These are phyloP conservation scores for Tanytarsus gracilentus DNA, from an alignment of 2,888 invertebrate species.

Conservation along the genomic window DNA sequence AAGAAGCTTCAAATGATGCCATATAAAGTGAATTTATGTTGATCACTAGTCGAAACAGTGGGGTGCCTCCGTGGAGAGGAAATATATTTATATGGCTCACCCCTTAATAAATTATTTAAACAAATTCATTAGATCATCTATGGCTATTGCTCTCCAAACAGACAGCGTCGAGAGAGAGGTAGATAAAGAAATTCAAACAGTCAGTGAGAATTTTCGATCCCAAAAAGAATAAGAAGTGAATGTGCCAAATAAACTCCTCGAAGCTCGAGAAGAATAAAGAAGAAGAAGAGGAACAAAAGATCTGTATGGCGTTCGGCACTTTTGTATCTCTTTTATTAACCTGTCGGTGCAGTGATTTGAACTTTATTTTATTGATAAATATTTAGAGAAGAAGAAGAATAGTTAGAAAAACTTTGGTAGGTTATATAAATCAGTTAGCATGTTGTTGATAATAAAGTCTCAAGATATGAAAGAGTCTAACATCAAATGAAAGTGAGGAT, in stretches of 20 bases:
- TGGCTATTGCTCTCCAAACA: not conserved
- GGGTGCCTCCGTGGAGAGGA: conserved; percentile 17
- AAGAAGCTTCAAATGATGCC: conserved; percentile 15
- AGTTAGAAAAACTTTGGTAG: not conserved
- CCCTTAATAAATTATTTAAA: conserved; percentile 27
- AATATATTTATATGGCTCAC: not conserved
- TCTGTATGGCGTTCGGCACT: not conserved
- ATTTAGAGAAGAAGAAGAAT: conserved; percentile 8
- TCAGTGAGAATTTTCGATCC: not conserved
- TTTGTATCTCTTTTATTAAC: not conserved
- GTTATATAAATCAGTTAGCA: conserved; percentile 11
- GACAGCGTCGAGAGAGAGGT: not conserved
- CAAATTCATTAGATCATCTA: conserved; percentile 27
- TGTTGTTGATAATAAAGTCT: not conserved
- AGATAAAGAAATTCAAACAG: not conserved
- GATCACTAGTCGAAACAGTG: conserved; percentile 4
- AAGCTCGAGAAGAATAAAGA: too few species aligned
- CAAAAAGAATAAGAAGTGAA: not conserved
- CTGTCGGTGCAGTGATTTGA: not conserved
- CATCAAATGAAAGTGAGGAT: too few species aligned
- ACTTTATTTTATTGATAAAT: conserved; percentile 18
- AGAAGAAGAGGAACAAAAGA: not conserved
- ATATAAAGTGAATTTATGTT: conserved; percentile 8
- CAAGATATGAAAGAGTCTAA: too few species aligned
- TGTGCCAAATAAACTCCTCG: conserved; percentile 21